phyloP scores from a whole-genome alignment of 2,797 vertebrate species.

The Microchirus variegatus region DNA sequence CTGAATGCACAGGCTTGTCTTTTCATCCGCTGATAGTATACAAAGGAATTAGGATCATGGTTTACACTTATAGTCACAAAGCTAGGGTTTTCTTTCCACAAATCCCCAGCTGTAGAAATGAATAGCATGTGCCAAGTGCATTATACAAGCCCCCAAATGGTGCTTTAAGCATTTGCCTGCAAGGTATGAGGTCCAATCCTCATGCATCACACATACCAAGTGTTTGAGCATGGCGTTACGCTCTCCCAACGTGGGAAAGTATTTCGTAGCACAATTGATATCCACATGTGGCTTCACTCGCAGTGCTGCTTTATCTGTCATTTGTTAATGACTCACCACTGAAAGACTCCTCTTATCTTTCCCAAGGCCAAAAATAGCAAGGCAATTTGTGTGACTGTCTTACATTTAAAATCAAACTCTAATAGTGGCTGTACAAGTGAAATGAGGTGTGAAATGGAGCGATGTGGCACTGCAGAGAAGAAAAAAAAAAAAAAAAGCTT shows the following conservation, averaged over 20 bases:
- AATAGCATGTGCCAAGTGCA: slow-evolving; percentile 51
- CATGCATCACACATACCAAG: slow-evolving; percentile 61
- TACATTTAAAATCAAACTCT: slow-evolving; percentile 68
- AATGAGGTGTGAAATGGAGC: slow-evolving; percentile 56
- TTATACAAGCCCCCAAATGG: slow-evolving; percentile 29
- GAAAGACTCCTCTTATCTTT: slow-evolving; percentile 74
- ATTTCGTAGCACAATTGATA: slow-evolving; percentile 66
- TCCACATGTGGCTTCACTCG: slow-evolving; percentile 83
- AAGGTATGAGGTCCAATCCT: slow-evolving; percentile 58
- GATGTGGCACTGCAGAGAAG: slow-evolving; percentile 1
- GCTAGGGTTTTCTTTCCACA: slow-evolving; percentile 63
- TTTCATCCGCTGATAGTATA: slow-evolving; percentile 60
- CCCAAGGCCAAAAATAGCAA: slow-evolving; percentile 67
- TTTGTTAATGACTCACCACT: slow-evolving; percentile 74
- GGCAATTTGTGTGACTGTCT: slow-evolving; percentile 74
- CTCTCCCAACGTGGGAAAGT: slow-evolving; percentile 79
- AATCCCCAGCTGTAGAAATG: slow-evolving; percentile 75
- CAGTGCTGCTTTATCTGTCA: slow-evolving; percentile 74
- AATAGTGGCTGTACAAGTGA: slow-evolving; percentile 62
- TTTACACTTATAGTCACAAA: slow-evolving; percentile 69
- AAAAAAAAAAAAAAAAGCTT: slow-evolving; percentile 13
- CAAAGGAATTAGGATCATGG: slow-evolving; percentile 61
- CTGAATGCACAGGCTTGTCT: slow-evolving; percentile 53
- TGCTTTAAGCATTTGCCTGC: slow-evolving; percentile 52
- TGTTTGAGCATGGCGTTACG: slow-evolving; percentile 37